A percentile compares a stretch with the other conserved stretches of the same genome.
phyloP scores from a whole-genome alignment of 2,113 vertebrate species.

The Limanda limanda region DNA sequence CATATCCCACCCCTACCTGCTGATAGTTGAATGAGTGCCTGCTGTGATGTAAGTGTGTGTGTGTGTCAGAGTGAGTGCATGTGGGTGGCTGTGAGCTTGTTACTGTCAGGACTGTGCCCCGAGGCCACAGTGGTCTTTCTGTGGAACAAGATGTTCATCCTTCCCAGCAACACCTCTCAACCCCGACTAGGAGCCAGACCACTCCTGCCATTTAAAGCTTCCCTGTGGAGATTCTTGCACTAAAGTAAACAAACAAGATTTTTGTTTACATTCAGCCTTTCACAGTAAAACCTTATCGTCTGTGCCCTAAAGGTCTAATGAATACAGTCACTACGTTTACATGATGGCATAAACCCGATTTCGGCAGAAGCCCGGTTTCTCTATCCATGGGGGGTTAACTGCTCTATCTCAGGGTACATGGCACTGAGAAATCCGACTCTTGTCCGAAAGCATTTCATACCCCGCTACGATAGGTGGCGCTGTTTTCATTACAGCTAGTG shows the following conservation, averaged over 20 bases:
- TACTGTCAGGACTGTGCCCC: conserved; percentile 69
- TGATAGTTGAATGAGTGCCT: conserved; percentile 35
- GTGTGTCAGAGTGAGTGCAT: conserved; percentile 6
- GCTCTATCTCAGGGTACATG: too few relatives aligned
- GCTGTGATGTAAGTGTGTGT: conserved; percentile 10
- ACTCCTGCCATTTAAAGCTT: conserved; percentile 26
- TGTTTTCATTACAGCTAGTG: too few relatives aligned
- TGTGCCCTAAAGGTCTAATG: background rate
- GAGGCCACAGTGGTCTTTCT: conserved; percentile 66
- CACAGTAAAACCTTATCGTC: background rate
- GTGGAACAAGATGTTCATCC: conserved; percentile 59
- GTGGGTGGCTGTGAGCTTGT: conserved; percentile 54
- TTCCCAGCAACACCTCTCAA: conserved; percentile 46
- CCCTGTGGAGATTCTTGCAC: conserved; percentile 1
- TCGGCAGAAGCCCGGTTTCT: too few relatives aligned
- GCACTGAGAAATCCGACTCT: too few relatives aligned
- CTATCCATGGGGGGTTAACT: too few relatives aligned
- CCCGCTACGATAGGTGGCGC: too few relatives aligned
- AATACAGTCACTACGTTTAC: background rate
- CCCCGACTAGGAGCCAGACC: conserved; percentile 42
- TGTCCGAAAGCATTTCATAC: too few relatives aligned
- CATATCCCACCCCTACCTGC: conserved; percentile 8
- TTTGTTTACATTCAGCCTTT: background rate
- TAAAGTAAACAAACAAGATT: conserved; percentile 11
- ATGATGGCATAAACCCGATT: too few relatives aligned